These are phyloP conservation scores for Ricordea florida DNA, from an alignment of 92 coral and sea anemone species.

Conservation along the genomic window DNA sequence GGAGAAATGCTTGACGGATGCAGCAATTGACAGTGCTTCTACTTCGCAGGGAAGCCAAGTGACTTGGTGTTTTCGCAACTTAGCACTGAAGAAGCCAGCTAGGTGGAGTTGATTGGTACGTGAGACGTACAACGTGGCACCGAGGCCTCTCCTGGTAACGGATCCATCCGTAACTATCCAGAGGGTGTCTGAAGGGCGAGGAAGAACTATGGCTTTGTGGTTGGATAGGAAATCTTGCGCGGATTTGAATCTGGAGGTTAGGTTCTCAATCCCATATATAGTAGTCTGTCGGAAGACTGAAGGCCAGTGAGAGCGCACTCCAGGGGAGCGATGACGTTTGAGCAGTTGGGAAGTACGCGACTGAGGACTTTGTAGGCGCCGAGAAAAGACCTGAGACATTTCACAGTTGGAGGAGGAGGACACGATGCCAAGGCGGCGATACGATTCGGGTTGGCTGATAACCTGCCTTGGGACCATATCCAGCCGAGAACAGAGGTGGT, in stretches of 20 bases:
- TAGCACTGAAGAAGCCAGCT: slow-evolving; percentile 65
- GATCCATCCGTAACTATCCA: slow-evolving; percentile 46
- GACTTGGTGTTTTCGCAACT: slow-evolving; percentile 54
- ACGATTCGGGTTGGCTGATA: slow-evolving; percentile 45
- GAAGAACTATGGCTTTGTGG: slow-evolving; percentile 24
- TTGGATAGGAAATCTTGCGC: slow-evolving; percentile 46
- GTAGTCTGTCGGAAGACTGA: slow-evolving; percentile 14
- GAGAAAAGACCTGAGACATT: slow-evolving; percentile 18
- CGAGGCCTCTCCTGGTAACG: slow-evolving; percentile 18
- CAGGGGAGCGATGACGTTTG: slow-evolving; percentile 20
- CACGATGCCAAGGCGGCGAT: slow-evolving; percentile 19
- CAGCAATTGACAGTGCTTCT: slow-evolving; percentile 55
- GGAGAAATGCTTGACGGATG: slow-evolving; percentile 47
- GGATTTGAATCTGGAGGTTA: slow-evolving; percentile 6
- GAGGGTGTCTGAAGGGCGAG: slow-evolving; percentile 33
- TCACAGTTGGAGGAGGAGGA: slow-evolving; percentile 12
- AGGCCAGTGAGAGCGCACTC: slow-evolving; percentile 28
- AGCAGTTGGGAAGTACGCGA: slow-evolving; percentile 22
- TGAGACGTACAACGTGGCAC: slow-evolving; percentile 44
- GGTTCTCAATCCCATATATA: slow-evolving; percentile 16
- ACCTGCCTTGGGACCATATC: too few species aligned
- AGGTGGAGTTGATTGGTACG: slow-evolving; percentile 33
- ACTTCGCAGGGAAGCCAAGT: slow-evolving; percentile 70
- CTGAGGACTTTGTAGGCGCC: slow-evolving; percentile 49
- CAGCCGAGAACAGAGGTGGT: slow-evolving; percentile 46